Percentiles rank a stretch among this genome's conserved stretches.
These are phyloP conservation scores for Lasioglossum villosulum DNA, from an alignment of 2,888 invertebrate species.

Conservation along the genomic window DNA sequence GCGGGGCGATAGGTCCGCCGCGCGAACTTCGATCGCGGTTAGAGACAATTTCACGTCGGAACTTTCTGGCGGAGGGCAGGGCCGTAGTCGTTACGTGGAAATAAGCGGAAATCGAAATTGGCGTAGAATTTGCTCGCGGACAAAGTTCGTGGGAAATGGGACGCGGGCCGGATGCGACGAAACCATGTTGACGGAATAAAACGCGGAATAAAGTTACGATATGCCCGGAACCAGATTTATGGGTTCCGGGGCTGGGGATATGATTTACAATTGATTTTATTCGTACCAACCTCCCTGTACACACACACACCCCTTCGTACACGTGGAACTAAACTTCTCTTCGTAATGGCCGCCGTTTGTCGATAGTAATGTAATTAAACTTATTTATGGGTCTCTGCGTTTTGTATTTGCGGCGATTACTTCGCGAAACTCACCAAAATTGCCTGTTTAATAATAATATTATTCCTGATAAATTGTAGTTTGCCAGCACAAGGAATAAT, in stretches of 20 bases:
- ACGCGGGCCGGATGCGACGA: conserved; percentile 44
- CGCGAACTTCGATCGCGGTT: conserved; percentile 61
- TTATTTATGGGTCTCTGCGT: conserved; percentile 20
- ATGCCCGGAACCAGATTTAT: conserved; percentile 41
- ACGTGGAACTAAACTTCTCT: conserved; percentile 13
- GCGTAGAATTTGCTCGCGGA: conserved; percentile 55
- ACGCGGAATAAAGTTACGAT: conserved; percentile 56
- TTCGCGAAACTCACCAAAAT: neutral
- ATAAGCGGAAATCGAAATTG: conserved; percentile 61
- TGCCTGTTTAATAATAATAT: neutral
- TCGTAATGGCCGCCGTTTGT: conserved; percentile 27
- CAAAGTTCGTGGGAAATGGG: conserved; percentile 52
- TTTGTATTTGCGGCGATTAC: neutral
- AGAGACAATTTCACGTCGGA: conserved; percentile 66
- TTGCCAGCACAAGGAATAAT: neutral
- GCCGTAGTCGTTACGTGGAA: conserved; percentile 53
- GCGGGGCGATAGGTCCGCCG: conserved; percentile 19
- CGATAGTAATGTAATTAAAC: conserved; percentile 21
- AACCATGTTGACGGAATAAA: conserved; percentile 60
- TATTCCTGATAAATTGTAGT: neutral
- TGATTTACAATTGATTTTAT: conserved; percentile 61
- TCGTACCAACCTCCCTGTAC: neutral
- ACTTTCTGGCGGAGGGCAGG: conserved; percentile 53
- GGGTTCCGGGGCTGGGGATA: conserved; percentile 31
- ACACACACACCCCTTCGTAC: neutral